Conservation (phyloP, 2,888 invertebrate species). For the Azorinus chamasolen region DNA sequence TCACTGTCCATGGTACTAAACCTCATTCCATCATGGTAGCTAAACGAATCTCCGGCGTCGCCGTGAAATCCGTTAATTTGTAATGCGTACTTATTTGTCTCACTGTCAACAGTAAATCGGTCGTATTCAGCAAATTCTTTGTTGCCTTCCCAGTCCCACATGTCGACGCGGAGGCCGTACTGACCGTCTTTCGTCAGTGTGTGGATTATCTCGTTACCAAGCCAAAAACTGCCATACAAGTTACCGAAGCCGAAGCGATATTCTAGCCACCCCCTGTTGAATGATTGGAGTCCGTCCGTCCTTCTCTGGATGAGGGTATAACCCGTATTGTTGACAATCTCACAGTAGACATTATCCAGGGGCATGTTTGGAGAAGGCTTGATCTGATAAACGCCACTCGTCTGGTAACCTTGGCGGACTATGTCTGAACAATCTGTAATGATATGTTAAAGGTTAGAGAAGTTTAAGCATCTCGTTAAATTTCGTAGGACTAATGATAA, state of each 20-base stretch:
- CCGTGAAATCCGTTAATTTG: conserved; percentile 78
- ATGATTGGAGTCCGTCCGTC: conserved; percentile 80
- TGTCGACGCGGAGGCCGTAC: conserved; percentile 83
- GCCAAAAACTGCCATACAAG: conserved; percentile 84
- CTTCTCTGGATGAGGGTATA: conserved; percentile 83
- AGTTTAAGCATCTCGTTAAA: too few relatives aligned
- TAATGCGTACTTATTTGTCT: conserved; percentile 77
- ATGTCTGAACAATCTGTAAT: conserved; percentile 84
- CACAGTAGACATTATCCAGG: conserved; percentile 81
- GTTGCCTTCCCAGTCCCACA: conserved; percentile 86
- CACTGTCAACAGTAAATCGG: conserved; percentile 78
- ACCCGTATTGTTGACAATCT: conserved; percentile 81
- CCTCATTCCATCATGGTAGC: conserved; percentile 83
- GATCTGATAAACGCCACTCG: conserved; percentile 82
- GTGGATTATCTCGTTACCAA: conserved; percentile 82
- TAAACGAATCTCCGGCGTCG: conserved; percentile 84
- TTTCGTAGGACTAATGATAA: too few relatives aligned
- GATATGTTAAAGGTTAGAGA: too few relatives aligned
- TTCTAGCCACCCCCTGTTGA: conserved; percentile 83
- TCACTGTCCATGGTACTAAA: conserved; percentile 85
- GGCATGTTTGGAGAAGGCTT: conserved; percentile 67
- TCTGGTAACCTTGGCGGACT: conserved; percentile 72
- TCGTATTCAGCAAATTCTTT: conserved; percentile 81
- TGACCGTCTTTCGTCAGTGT: conserved; percentile 76
- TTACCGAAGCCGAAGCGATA: conserved; percentile 85